Base-by-base conservation (phyloP, 2,113 vertebrate genomes). In the Cyprinodon variegatus region DNA sequence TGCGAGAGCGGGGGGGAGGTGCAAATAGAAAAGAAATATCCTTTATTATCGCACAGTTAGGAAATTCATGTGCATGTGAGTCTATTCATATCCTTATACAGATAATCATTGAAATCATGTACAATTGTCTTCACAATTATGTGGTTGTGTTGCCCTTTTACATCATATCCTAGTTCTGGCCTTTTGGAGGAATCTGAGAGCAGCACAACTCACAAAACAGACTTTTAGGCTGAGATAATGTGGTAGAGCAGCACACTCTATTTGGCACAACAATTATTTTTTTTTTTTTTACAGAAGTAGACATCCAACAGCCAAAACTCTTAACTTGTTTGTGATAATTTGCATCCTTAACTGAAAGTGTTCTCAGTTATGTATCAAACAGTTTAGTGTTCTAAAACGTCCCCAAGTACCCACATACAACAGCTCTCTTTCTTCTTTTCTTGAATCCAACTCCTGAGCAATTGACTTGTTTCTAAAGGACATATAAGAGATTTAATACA, bases 401-500 rank as follows among this genome's bases (percentile, higher is more conserved):
- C 70, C 9, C 77, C 75, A 61, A 17, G 37, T 75, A 74, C 62
- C 68, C 67, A 67, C 62, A 45, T 68, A 48, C 46, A 69, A 61
- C 69, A 61, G 64, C 40, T 61, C 66, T 60, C 66, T 68, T 59
- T 68, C n/a, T 11, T 62, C 17, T n/a, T 45, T 40, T 50, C 57
- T 29, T 69, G 37, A 68, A 17, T 37, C 48, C 3, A 65, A 75
- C 83, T 82, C 68, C 79, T 83, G 73, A 68, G 76, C 79, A 65
- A 76, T 68, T 76, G 73, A 61, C 74, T 45, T 71, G 78, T 86
- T 90, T 88, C 86, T 86, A 77, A 79, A 82, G 81, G 85, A 87
- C 86, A 78, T 80, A 81, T 86, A 71, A 83, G 81, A 76, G 81
- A 41, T 90, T 89, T 91, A 91, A 91, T 91, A 70, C 76, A 85